Evolutionary conservation across 2,888 invertebrate species (phyloP).

Genomic region (Mesorhabditis belari): DNA sequence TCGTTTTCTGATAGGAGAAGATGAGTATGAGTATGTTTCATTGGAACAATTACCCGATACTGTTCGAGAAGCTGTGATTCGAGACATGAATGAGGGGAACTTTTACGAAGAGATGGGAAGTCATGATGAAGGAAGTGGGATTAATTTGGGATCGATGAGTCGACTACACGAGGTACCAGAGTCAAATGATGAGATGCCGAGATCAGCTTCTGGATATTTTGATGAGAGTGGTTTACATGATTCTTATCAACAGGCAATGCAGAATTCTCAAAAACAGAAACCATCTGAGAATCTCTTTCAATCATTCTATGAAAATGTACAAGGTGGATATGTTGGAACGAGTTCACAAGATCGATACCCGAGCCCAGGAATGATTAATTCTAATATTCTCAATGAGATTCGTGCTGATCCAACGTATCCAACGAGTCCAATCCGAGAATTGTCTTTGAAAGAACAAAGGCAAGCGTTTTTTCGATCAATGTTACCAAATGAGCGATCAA

Average conservation of each 20-base stretch:
- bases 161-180: slow-evolving; percentile 23
- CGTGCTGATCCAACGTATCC: neutral
- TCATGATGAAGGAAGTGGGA: neutral
- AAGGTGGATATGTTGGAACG: neutral
- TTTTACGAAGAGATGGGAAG: slow-evolving; percentile 16
- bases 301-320: slow-evolving; percentile 8
- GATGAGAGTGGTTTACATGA: slow-evolving; percentile 10
- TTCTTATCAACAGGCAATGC: neutral
- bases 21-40: slow-evolving; percentile 16
- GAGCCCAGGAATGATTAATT: neutral
- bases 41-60: slow-evolving; percentile 18
- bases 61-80: slow-evolving; percentile 13
- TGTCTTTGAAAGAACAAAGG: neutral
- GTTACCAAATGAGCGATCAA: neutral
- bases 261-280: neutral
- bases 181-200: slow-evolving; percentile 20
- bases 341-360: neutral
- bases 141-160: slow-evolving; percentile 29
- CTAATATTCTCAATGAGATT: neutral
- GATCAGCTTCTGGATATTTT: slow-evolving; percentile 38
- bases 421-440: neutral
- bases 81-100: neutral
- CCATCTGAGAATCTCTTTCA: neutral
- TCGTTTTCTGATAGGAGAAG: slow-evolving; percentile 10
- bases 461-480: slow-evolving; percentile 6